Evolutionary conservation across 2,888 invertebrate species (phyloP), one percentile per base, ranked within the genome.

Genomic region (Trachelus stipa): DNA sequence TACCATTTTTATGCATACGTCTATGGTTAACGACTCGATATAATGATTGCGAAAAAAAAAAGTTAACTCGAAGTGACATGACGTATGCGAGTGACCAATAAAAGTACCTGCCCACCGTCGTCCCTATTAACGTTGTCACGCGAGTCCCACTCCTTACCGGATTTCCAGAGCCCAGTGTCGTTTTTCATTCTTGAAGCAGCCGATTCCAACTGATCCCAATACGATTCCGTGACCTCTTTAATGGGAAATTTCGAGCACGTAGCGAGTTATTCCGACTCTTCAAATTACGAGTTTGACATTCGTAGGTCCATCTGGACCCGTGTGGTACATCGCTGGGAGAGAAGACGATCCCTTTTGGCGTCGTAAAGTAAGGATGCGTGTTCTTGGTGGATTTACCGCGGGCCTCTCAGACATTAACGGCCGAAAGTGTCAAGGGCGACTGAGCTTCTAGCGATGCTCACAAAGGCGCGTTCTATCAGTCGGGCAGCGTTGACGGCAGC

Each of bases 371-470:
- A 33, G 33, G 31, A 33, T 31, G 71, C 33, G 71, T 71, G 33
- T 33, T 71, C 31, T 3, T 31, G 31, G 71, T 33, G 71, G 71
- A 33, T 33, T 33, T 71, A 56, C 56, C 56, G 56, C 56, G 56
- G 23, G 9, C 56, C 74, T 30, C 74, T 74, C 34, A 34, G 74
- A 74, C 74, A 74, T 74, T 34, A 34, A 34, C 74, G 35, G 85
- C 79, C 84, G 87, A 89, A 89, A 88, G 89, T 88, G 89, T 89
- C 87, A 85, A 86, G 87, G 86, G 87, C 88, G 87, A 90, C 90
- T 90, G 89, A 86, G 82, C 85, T 37, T 34, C 37, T 34, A 34
- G 35, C 71, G 71, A 30, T 4, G 56, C 56, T 56, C 23, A 76
- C 78, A 76, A 78, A 75, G 75, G 75, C 69, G 35, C 34, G 76